Evolutionary conservation across 2,797 vertebrate species (phyloP).

Genomic region (Lepus oiostolus): DNA sequence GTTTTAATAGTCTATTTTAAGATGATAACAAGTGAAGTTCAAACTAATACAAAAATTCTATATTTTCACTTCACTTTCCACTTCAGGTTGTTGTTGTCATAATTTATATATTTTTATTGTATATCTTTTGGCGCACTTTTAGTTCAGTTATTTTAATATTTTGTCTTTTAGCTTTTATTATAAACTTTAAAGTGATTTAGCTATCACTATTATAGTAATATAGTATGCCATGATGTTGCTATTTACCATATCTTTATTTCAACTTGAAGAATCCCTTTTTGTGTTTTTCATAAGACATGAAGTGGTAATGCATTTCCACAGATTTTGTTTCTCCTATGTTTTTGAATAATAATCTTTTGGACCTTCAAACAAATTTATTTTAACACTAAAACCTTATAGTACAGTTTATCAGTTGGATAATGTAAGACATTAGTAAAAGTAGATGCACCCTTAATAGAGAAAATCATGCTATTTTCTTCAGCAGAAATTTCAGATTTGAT

Average conservation of each 20-base stretch:
- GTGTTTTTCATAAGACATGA: background rate
- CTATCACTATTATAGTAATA: background rate
- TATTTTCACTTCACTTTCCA: background rate
- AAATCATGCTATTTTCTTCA: no score
- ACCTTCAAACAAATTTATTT: no score
- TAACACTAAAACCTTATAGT: no score
- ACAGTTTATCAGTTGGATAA: no score
- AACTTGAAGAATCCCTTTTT: background rate
- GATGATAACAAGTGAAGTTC: background rate
- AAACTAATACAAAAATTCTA: background rate
- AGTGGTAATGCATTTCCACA: background rate
- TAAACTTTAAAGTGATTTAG: background rate
- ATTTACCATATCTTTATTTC: background rate
- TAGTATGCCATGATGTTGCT: background rate
- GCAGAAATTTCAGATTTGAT: no score
- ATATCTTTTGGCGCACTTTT: background rate
- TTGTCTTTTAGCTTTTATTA: background rate
- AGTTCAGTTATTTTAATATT: background rate
- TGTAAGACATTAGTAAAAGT: no score
- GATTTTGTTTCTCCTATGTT: background rate
- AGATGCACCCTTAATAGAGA: no score
- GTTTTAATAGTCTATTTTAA: background rate
- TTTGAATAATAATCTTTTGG: background rate
- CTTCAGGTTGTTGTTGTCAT: background rate
- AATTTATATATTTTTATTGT: background rate